Percentiles rank a stretch among this genome's conserved stretches.
Conservation (phyloP, 2,797 vertebrate genomes). For the Onychomys torridus region DNA sequence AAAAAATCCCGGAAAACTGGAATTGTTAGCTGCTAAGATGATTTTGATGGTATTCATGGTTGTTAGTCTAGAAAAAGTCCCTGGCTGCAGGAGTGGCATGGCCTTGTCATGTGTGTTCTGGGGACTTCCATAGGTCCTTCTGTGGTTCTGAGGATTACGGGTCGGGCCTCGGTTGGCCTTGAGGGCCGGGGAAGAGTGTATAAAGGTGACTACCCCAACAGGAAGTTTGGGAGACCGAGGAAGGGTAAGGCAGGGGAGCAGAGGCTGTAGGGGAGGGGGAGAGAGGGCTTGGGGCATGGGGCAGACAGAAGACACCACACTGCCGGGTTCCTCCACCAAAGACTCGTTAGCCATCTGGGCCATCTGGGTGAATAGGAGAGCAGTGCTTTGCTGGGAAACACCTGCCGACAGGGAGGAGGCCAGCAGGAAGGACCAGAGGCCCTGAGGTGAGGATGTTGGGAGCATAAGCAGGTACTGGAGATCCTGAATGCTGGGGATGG, state of each 20-base stretch:
- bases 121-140: neutral
- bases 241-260: neutral
- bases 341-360: neutral
- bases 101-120: neutral
- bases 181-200: neutral
- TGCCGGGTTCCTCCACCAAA: neutral
- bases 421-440: accelerated
- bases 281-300: no score
- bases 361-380: neutral
- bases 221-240: neutral
- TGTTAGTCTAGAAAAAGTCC: neutral
- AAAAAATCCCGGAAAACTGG: no score
- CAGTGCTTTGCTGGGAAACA: neutral
- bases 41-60: neutral
- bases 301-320: accelerated
- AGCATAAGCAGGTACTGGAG: accelerated
- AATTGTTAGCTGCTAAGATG: neutral
- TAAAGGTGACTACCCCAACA: neutral
- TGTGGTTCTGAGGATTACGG: neutral
- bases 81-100: neutral
- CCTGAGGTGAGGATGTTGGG: neutral
- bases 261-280: neutral
- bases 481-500: neutral
- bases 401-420: no score
- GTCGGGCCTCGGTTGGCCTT: neutral